Conservation (phyloP, 2,113 vertebrate genomes). For the Engystomops pustulosus region DNA sequence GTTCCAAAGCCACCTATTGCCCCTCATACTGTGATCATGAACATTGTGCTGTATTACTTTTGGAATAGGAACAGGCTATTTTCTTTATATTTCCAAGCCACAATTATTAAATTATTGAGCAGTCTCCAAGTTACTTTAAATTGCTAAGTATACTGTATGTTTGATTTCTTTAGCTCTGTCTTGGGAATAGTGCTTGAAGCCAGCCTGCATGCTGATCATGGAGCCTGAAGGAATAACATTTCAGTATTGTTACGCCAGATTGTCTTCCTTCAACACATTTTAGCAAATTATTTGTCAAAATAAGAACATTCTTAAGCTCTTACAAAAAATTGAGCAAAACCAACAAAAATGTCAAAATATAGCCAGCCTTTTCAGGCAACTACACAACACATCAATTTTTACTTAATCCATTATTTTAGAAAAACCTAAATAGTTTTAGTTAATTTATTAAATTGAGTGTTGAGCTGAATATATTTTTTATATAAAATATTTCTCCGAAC, state of each 20-base stretch:
- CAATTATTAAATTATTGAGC: constrained; percentile 37
- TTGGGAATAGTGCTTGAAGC: constrained; percentile 33
- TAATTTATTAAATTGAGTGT: background rate
- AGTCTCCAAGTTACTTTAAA: constrained; percentile 11
- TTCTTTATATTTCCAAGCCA: constrained; percentile 7
- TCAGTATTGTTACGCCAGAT: background rate
- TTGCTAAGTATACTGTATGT: constrained; percentile 26
- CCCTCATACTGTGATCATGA: background rate
- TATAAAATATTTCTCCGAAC: no score
- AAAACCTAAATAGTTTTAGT: background rate
- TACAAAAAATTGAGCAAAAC: background rate
- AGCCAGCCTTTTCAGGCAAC: no score
- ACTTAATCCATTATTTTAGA: background rate
- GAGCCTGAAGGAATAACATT: constrained; percentile 30
- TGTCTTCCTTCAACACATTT: constrained; percentile 34
- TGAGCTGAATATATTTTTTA: no score
- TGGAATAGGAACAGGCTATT: background rate
- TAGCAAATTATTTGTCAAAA: background rate
- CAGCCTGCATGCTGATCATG: constrained; percentile 8
- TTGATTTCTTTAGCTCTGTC: constrained; percentile 12
- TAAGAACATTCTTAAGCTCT: background rate
- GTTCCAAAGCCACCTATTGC: background rate
- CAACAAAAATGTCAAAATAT: background rate
- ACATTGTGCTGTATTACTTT: background rate
- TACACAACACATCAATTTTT: no score